Evolutionary conservation across 2,113 vertebrate species (phyloP).

Genomic region (Sander vitreus): DNA sequence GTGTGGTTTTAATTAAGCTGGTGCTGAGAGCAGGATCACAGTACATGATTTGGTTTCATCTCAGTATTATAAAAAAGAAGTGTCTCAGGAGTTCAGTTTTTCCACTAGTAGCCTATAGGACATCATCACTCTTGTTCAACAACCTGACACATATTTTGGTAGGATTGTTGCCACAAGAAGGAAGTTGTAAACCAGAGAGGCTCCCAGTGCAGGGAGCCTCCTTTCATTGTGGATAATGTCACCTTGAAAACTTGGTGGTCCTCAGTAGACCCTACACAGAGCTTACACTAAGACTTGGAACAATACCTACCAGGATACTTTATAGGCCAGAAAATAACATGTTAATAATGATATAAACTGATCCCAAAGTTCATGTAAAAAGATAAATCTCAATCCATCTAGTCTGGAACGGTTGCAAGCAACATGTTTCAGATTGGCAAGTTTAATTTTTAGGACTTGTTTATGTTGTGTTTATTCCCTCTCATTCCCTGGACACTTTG

Average conservation of each 20-base stretch:
- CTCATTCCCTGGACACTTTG: slow-evolving; percentile 79
- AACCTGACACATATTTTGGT: slow-evolving; percentile 81
- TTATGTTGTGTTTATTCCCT: slow-evolving; percentile 85
- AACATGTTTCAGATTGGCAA: slow-evolving; percentile 67
- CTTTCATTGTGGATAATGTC: slow-evolving; percentile 79
- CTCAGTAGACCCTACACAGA: slow-evolving; percentile 50
- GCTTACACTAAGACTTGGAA: slow-evolving; percentile 48
- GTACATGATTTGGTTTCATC: slow-evolving; percentile 30
- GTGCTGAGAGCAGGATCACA: slow-evolving; percentile 38
- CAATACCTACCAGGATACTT: slow-evolving; percentile 23
- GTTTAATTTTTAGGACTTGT: slow-evolving; percentile 81
- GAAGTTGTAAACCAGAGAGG: slow-evolving; percentile 85
- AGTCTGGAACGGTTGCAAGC: slow-evolving; percentile 20
- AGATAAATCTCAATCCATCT: neutral
- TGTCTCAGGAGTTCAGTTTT: slow-evolving; percentile 41
- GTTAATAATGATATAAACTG: slow-evolving; percentile 17
- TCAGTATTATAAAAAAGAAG: slow-evolving; percentile 35
- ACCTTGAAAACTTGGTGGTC: slow-evolving; percentile 79
- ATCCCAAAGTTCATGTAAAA: neutral
- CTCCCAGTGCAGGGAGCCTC: slow-evolving; percentile 82
- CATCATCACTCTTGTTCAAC: slow-evolving; percentile 83
- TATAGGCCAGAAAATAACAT: slow-evolving; percentile 6
- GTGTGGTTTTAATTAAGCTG: slow-evolving; percentile 34
- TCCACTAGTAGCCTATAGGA: slow-evolving; percentile 41
- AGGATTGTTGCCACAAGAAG: slow-evolving; percentile 85